These are phyloP conservation scores for Cactoblastis cactorum DNA, from an alignment of 2,888 invertebrate genomes.

Conservation along the genomic window DNA sequence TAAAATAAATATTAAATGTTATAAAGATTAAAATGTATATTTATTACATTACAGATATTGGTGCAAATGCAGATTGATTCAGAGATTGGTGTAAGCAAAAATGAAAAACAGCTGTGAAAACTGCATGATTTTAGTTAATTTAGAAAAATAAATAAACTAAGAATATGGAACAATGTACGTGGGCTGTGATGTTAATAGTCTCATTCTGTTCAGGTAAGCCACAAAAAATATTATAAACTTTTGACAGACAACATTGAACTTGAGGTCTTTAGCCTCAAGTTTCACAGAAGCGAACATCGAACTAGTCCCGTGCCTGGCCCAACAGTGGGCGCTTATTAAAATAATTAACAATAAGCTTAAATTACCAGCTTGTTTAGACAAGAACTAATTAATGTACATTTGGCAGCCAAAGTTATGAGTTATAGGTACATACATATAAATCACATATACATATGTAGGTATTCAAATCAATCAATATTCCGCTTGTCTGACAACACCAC, in stretches of 20 bases:
- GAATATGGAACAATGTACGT: slow-evolving; percentile 7
- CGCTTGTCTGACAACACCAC: slow-evolving; percentile 62
- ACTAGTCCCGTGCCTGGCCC: too few relatives aligned
- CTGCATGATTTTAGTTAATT: slow-evolving; percentile 1
- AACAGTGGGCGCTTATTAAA: too few relatives aligned
- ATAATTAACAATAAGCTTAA: too few relatives aligned
- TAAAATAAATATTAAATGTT: too few relatives aligned
- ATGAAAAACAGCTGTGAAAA: not conserved
- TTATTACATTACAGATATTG: not conserved
- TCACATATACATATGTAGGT: too few relatives aligned
- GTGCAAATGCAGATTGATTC: not conserved
- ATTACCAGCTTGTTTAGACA: too few relatives aligned
- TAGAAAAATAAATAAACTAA: slow-evolving; percentile 1
- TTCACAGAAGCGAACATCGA: too few relatives aligned
- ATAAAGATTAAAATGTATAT: not conserved
- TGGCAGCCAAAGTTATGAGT: not conserved
- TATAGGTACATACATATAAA: not conserved
- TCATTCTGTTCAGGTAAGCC: not conserved
- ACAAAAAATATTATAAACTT: not conserved
- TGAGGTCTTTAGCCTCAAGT: too few relatives aligned
- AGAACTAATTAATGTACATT: too few relatives aligned
- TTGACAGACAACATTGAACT: too few relatives aligned
- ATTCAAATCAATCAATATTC: slow-evolving; percentile 34
- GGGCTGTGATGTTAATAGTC: slow-evolving; percentile 5
- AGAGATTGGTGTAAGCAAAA: not conserved